Conservation (phyloP, 2,888 invertebrate genomes). For the Leptopilina drosophilae region DNA sequence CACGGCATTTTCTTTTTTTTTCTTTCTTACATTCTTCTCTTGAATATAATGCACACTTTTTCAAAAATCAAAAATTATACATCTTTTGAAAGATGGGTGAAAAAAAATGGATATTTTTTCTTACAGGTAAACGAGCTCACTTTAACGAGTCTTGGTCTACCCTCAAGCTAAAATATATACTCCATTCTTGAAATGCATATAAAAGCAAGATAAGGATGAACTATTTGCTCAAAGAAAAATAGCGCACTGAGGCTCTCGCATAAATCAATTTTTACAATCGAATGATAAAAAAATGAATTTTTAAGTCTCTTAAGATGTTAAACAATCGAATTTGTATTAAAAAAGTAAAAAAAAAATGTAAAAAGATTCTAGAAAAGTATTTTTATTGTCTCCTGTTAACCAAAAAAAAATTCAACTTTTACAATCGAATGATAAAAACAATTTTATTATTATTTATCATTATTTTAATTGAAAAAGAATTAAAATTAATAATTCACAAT, state of each 20-base stretch:
- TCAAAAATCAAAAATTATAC: not conserved
- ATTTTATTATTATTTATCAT: no score
- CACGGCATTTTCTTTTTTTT: no score
- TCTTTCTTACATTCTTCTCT: not conserved
- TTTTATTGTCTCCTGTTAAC: no score
- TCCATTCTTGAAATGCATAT: not conserved
- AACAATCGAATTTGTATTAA: no score
- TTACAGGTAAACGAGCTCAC: slow-evolving; percentile 59
- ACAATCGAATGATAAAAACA: no score
- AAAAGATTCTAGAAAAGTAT: no score
- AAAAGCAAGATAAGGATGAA: not conserved
- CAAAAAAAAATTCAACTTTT: no score
- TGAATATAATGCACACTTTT: not conserved
- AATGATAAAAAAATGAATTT: no score
- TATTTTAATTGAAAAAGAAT: no score
- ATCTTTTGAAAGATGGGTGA: not conserved
- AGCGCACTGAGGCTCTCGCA: not conserved
- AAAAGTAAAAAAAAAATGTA: no score
- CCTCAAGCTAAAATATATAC: slow-evolving; percentile 32
- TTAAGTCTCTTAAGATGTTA: no score
- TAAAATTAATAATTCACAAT: no score
- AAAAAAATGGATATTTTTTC: slow-evolving; percentile 32
- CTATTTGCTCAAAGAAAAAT: slow-evolving; percentile 9
- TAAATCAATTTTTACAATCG: not conserved
- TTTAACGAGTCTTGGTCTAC: slow-evolving; percentile 46